phyloP scores from a whole-genome alignment of 2,797 vertebrate species.

The Enteromius fasciolatus region DNA sequence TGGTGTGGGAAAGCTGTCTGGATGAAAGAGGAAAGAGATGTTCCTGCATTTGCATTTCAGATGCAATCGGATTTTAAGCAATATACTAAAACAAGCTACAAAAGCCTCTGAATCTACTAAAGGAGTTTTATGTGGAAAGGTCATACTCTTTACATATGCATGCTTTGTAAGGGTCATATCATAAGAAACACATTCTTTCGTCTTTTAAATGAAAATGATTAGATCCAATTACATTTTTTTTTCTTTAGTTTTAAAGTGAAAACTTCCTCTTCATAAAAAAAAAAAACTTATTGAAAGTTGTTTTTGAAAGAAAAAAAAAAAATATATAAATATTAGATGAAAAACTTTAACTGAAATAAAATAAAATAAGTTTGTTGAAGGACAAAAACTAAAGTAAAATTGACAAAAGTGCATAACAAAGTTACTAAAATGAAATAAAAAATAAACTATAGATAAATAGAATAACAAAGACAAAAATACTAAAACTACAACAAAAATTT shows the following conservation, averaged over 20 bases:
- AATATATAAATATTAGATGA: neutral
- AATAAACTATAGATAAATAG: neutral
- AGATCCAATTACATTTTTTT: neutral
- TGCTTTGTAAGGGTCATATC: neutral
- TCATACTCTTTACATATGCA: neutral
- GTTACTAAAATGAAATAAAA: neutral
- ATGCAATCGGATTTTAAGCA: neutral
- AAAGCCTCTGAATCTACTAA: neutral
- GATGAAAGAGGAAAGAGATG: constrained; percentile 15
- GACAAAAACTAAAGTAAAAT: neutral
- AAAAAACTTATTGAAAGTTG: neutral
- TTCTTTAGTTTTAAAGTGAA: neutral
- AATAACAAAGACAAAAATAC: neutral
- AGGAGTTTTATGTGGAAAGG: neutral
- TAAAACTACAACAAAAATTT: neutral
- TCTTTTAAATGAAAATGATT: neutral
- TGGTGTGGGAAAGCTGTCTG: constrained; percentile 75
- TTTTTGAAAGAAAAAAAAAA: neutral
- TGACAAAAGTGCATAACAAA: neutral
- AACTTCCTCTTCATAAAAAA: neutral
- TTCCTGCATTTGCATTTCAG: neutral
- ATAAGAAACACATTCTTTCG: neutral
- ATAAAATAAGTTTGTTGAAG: too few relatives aligned
- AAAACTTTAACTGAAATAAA: too few relatives aligned
- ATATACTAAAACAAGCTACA: neutral